Evolutionary conservation across 2,888 invertebrate species (phyloP), one percentile per base, ranked within the genome.

Genomic region (Phortica magna): DNA sequence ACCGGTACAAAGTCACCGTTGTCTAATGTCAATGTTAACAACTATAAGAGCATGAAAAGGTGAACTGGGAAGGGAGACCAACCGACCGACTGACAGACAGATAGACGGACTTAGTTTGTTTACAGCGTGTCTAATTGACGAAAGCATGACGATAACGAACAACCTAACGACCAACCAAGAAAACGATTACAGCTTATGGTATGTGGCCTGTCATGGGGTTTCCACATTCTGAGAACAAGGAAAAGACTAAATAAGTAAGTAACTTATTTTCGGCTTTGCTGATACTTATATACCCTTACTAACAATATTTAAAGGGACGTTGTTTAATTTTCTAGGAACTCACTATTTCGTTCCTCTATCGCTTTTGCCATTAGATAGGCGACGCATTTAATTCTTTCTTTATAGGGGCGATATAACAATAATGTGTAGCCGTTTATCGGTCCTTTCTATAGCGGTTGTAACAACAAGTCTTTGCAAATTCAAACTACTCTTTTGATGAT

Each of bases 21-120:
- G 43, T 71, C 70, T 80, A 79, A 78, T 83, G 84, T 83, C 84
- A 83, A 80, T 80, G 83, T 76, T 78, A 80, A 77, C 78, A 76
- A 76, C 78, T 79, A 76, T 5, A 57, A 64, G 55, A 43, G n/a
- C 12, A 68, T 48, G 17, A 70, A 53, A 31, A 70, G 12, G 48
- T 61, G 9, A 12, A 72, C 57, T 55, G 57, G 55, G 55, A 31
- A 31, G n/a, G 41, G 59, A 55, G 39, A 57, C 57, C 17, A 17
- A 7, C n/a, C n/a, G 10, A 57, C 57, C 0, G 57, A 43, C 10
- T 17, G 31, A 41, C n/a, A 22, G 41, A 41, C 7, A 55, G 31
- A 31, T 9, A 14, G 22, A 43, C 43, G 19, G 43, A 5, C 10
- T 22, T 14, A 42, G 43, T 53, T 48, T 22, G 48, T 43, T 71